Base-by-base conservation (phyloP, 2,113 vertebrate species). In the Pachyramphus minor region DNA sequence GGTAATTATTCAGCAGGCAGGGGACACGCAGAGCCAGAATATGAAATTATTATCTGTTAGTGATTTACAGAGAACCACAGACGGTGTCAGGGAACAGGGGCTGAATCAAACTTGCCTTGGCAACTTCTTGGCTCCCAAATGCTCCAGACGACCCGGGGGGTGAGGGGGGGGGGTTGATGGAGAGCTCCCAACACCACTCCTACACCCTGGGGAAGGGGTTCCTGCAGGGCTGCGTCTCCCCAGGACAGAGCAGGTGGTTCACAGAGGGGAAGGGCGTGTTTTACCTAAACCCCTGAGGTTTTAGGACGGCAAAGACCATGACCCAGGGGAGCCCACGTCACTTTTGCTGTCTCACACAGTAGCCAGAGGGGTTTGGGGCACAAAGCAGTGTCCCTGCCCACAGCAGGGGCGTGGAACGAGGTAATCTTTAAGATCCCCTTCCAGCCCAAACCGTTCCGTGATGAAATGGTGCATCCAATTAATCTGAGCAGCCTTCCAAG, bases 1-100 rank as follows among this genome's bases (percentile, higher is more conserved):
- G 93, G 92, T 95, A 95, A 97, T 97, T 96, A 93, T 93, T 97
- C 94, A 93, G 92, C 18, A 35, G 82, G 89, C 80, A 13, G 83
- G 59, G 89, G 68, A 74, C 69, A 18, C 0, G 4, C 68, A 45
- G 83, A 93, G 91, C 79, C 90, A 89, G 89, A 41, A 78, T 23
- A 42, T 58, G 91, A 42, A 95, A 96, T 92, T 95, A 95, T 94
- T 87, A 91, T 95, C 93, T 95, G 93, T 31, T 58, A 55, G 95
- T 83, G 95, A 95, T 91, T 87, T 85, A 59, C 64, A 41, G 64
- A 24, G 71, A 95, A 50, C 86, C 80, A 50, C 89, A 77, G 90
- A 41, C 50, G 3, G 83, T 81, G 80, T 53, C 76, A 81, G 47
- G 66, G 88, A 88, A 90, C 72, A 81, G 89, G 84, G 75, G 94